Conservation (phyloP, 1,140 invertebrate genomes). For the Cotesia vestalis region DNA sequence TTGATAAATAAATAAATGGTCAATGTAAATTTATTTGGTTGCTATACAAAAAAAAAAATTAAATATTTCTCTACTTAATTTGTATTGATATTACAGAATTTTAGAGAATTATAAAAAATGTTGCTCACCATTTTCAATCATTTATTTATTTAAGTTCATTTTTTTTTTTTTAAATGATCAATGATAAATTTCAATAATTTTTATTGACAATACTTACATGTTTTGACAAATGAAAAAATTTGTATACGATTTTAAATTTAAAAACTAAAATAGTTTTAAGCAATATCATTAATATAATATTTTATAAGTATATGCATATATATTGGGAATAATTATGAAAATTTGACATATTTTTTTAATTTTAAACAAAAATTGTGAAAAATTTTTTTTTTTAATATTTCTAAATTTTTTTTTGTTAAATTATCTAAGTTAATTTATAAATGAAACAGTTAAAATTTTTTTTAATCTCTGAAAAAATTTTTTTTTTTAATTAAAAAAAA, state of each 20-base stretch:
- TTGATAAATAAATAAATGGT: not conserved
- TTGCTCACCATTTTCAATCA: not conserved
- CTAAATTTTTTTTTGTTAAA: too few relatives aligned
- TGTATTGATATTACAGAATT: too few relatives aligned
- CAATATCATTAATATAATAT: too few relatives aligned
- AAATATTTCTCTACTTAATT: not conserved
- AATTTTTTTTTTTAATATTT: too few relatives aligned
- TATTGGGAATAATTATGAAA: too few relatives aligned
- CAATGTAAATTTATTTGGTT: constrained; percentile 23
- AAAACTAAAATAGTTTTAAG: not conserved
- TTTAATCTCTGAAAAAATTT: too few relatives aligned
- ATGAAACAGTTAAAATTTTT: too few relatives aligned
- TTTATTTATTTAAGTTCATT: not conserved
- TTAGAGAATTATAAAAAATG: not conserved
- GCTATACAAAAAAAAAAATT: not conserved
- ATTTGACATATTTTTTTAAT: too few relatives aligned
- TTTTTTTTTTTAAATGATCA: constrained; percentile 1
- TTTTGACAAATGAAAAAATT: not conserved
- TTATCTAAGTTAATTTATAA: too few relatives aligned
- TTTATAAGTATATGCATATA: too few relatives aligned
- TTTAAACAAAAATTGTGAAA: too few relatives aligned
- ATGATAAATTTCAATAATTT: not conserved
- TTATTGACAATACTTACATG: not conserved
- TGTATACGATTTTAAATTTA: constrained; percentile 9
- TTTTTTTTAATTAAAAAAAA: too few relatives aligned